These are phyloP conservation scores for Leptura quadrifasciata DNA, from an alignment of 2,888 invertebrate genomes.

Conservation along the genomic window DNA sequence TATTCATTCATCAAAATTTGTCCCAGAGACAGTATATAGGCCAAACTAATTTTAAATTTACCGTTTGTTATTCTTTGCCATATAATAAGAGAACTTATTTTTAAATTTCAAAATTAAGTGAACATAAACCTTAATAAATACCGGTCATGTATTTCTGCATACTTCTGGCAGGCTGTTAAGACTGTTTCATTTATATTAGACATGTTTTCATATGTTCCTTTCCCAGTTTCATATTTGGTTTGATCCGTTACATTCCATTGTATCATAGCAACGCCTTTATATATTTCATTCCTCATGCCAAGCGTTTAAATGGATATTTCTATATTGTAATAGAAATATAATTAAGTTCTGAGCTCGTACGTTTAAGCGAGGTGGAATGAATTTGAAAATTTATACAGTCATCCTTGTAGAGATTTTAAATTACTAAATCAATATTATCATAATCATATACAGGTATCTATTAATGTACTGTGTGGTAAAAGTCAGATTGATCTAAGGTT, in stretches of 20 bases:
- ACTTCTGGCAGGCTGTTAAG: too few relatives aligned
- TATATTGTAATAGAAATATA: background rate
- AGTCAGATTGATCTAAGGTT: background rate
- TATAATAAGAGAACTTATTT: too few relatives aligned
- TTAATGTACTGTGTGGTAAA: background rate
- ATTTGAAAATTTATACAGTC: background rate
- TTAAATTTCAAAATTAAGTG: background rate
- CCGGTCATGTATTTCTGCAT: background rate
- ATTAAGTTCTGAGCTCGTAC: background rate
- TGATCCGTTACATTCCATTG: constrained; percentile 5
- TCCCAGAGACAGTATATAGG: too few relatives aligned
- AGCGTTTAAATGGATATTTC: background rate
- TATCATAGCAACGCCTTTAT: background rate
- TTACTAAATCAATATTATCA: too few relatives aligned
- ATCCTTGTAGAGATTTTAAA: background rate
- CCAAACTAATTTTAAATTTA: too few relatives aligned
- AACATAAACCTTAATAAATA: background rate
- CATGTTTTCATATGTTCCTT: background rate
- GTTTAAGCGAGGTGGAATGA: background rate
- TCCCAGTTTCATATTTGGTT: background rate
- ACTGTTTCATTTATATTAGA: background rate
- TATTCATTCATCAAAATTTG: too few relatives aligned
- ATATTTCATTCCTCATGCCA: background rate
- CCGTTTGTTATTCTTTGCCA: too few relatives aligned
- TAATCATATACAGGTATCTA: background rate